Conservation (phyloP, 2,113 vertebrate genomes). For the Crotalus horridus region DNA sequence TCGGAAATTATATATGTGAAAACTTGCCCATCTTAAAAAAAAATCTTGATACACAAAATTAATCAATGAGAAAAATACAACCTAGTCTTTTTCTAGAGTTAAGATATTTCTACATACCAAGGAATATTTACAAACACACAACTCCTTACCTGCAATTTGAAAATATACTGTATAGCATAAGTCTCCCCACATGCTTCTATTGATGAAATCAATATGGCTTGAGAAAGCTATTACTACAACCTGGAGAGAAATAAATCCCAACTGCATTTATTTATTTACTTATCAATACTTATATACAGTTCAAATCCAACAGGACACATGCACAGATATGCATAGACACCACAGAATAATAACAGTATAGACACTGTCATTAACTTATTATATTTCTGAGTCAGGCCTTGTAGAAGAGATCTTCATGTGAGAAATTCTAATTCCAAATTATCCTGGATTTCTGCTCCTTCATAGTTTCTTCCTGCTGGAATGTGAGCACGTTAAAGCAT, state of each 20-base stretch:
- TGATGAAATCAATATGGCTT: background rate
- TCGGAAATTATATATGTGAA: background rate
- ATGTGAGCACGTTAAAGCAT: constrained; percentile 17
- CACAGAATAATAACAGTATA: constrained; percentile 15
- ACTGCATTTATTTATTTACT: background rate
- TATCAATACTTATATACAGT: background rate
- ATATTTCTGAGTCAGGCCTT: background rate
- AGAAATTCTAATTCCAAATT: constrained; percentile 46
- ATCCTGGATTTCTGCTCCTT: constrained; percentile 33
- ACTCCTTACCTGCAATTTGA: background rate
- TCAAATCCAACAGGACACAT: background rate
- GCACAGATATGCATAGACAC: constrained; percentile 1
- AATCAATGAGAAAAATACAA: background rate
- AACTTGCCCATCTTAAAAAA: background rate
- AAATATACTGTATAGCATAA: background rate
- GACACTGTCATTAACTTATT: background rate
- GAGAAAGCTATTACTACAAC: constrained; percentile 14
- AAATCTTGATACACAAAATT: background rate
- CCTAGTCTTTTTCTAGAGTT: background rate
- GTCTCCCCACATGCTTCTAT: background rate
- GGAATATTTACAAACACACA: background rate
- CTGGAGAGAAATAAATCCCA: background rate
- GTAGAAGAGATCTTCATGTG: constrained; percentile 22
- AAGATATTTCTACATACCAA: background rate
- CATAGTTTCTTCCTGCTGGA: constrained; percentile 32